These are phyloP conservation scores for Caradrina kadenii DNA, from an alignment of 2,888 invertebrate species.

Conservation along the genomic window DNA sequence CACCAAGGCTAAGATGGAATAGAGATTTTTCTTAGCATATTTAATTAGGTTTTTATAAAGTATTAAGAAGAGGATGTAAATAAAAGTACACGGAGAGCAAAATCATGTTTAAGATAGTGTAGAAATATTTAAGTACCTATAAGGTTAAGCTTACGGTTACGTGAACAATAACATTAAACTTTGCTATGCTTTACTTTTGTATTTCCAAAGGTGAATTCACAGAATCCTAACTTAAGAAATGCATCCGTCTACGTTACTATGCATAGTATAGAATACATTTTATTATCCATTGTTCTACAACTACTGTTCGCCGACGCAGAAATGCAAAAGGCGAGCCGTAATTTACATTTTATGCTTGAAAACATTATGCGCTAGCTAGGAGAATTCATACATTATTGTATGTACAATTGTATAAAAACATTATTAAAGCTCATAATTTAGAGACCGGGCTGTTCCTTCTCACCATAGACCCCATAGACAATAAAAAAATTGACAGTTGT, in stretches of 20 bases:
- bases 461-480: conserved; percentile 12
- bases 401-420: conserved; percentile 14
- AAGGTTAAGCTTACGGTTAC: too few species aligned
- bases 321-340: conserved; percentile 50
- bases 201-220: conserved; percentile 3
- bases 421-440: conserved; percentile 2
- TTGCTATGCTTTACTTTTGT: neutral
- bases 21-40: too few species aligned
- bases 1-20: too few species aligned
- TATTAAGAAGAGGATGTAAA: neutral
- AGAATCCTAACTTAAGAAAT: conserved; percentile 30
- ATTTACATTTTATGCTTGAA: conserved; percentile 61
- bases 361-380: conserved; percentile 45
- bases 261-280: conserved; percentile 57
- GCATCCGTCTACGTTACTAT: conserved; percentile 31
- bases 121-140: too few species aligned
- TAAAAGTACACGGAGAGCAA: too few species aligned
- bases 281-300: conserved; percentile 63
- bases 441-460: neutral
- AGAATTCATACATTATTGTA: conserved; percentile 18
- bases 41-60: too few species aligned
- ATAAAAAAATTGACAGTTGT: neutral
- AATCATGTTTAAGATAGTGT: too few species aligned
- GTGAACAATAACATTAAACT: neutral
- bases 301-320: conserved; percentile 56